Base-by-base conservation (phyloP, 2,888 invertebrate species). In the Drosophila mayaguana region DNA sequence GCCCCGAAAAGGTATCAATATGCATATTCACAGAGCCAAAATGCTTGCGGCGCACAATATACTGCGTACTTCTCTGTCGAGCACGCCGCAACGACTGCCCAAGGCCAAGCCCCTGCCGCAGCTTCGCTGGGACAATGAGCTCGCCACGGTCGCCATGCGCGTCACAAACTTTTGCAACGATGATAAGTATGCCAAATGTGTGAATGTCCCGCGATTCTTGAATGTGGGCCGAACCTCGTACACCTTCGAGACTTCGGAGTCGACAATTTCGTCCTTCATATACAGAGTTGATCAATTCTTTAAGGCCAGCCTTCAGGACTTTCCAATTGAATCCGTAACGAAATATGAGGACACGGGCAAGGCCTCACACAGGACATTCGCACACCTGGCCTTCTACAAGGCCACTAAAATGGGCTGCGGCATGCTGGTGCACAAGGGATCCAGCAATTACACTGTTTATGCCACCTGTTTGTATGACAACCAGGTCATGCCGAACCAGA, bases 81-180 rank as follows among this genome's bases (percentile, higher is more conserved):
- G 2, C 22, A 0, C 2, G 2, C 0, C 0, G 1, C 1, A 3
- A 0, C 6, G 3, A 1, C 22, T 53, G 22, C 53, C 53, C 16
- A 11, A 0, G 0, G 5, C n/a, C 11, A 7, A 0, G 14, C 0
- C 1, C 0, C 2, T 11, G 22, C 46, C 9, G 1, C 2, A 2
- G 0, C 25, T 71, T 3, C 1, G 2, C 1, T 81, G 81, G 81
- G 57, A 83, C 28, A 8, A 40, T 0, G 72, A 75, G 0, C 68
- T 81, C 6, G 16, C 63, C 12, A 12, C 56, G 1, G 43, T 81
- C 28, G 81, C 81, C 6, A 83, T 83, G 81, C 63, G 81, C 7
- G 36, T 81, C 0, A 64, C 63, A 0, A 81, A 81, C 9, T 73
- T 57, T 18, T 81, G 81, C 48, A 45, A 50, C 14, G 9, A 50